Base-by-base conservation (phyloP, 2,113 vertebrate genomes). In the Micromys minutus region DNA sequence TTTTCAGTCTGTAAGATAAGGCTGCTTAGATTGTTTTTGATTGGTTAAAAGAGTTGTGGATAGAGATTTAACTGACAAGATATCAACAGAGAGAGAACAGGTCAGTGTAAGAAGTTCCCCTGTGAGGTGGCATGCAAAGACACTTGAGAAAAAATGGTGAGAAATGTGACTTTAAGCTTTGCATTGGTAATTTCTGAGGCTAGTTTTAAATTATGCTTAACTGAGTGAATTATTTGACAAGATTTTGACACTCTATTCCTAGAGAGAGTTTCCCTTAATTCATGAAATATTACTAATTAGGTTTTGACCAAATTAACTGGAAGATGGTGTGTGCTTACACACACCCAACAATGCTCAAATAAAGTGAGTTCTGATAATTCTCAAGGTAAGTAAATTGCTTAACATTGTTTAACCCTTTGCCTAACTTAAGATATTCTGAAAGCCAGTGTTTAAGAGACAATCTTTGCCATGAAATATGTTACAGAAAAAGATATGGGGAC, bases 1-100 rank as follows among this genome's bases (percentile, higher is more conserved):
- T 12, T 12, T 34, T 65, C 57, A 21, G 39, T 47, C 16, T 9
- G 0, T 88, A 67, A 69, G 34, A 89, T 63, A 57, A 75, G 19
- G 72, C 77, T 96, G n/a, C 7, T 75, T 42, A 76, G 19, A 91
- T 79, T 87, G 12, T 81, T 76, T 67, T 87, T 72, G 45, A 31
- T 79, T 31, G 95, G 72, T 90, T 39, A 90, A 76, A 9, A 81
- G 59, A 95, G 88, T 94, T 90, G 4, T 45, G 85, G 72, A 77
- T 85, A 26, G 57, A 80, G 13, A 39, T 39, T 61, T 93, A 45
- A 69, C 69, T 84, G 91, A 61, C 52, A 5, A 65, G 47, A 84
- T 91, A 93, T 45, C 74, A 12, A 26, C 24, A 90, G 71, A 81
- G 24, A 29, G 10, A 91, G 90, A 97, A 83, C 71, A 79, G 16